phyloP scores from a whole-genome alignment of 2,888 invertebrate genomes.

The Hyposoter didymator region DNA sequence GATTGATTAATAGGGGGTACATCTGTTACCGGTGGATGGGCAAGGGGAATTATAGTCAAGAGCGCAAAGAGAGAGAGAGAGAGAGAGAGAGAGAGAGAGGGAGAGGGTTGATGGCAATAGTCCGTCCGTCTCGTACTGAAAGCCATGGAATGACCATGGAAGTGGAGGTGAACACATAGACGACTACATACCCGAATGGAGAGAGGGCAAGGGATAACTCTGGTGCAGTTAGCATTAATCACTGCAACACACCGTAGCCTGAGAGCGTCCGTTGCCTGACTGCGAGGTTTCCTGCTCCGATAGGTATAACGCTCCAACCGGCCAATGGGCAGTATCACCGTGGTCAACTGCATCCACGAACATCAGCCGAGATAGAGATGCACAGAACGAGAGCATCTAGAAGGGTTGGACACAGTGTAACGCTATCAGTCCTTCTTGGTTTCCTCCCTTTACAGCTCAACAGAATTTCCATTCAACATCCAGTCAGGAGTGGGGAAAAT shows the following conservation, averaged over 20 bases:
- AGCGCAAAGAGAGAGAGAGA: conserved; percentile 69
- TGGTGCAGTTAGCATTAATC: conserved; percentile 83
- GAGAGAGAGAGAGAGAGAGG: conserved; percentile 71
- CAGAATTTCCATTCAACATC: conserved; percentile 27
- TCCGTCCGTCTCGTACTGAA: conserved; percentile 67
- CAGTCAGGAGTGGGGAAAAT: conserved; percentile 40
- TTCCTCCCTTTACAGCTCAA: conserved; percentile 55
- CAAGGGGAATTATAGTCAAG: conserved; percentile 52
- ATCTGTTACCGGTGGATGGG: conserved; percentile 80
- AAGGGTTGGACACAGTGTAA: conserved; percentile 39
- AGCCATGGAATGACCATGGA: conserved; percentile 47
- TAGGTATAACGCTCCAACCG: conserved; percentile 76
- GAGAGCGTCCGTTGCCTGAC: conserved; percentile 71
- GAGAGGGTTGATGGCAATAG: conserved; percentile 80
- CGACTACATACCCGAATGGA: conserved; percentile 28
- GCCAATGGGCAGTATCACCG: conserved; percentile 52
- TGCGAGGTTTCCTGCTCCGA: conserved; percentile 74
- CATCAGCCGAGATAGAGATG: conserved; percentile 57
- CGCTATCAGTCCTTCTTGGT: conserved; percentile 52
- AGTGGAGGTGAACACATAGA: conserved; percentile 38
- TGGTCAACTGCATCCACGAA: conserved; percentile 64
- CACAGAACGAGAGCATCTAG: conserved; percentile 18
- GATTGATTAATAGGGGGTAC: conserved; percentile 83
- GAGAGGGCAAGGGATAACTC: conserved; percentile 73
- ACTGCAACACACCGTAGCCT: conserved; percentile 81